Conservation (phyloP, 2,797 vertebrate species). For the Enteromius mattozi region DNA sequence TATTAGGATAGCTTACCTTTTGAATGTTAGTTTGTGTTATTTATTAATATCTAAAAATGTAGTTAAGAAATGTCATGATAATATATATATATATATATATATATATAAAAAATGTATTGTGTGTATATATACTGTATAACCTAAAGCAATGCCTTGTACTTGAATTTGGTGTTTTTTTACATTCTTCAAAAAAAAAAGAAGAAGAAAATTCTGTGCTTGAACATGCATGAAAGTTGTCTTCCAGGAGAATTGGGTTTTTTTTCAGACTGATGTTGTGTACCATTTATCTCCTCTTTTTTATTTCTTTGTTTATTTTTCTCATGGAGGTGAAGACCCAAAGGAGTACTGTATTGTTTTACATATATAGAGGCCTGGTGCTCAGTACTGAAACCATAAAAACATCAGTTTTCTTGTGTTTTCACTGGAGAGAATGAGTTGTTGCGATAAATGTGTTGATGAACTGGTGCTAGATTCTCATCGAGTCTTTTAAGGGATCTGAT, state of each 20-base stretch:
- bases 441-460: constrained; percentile 23
- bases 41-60: constrained; percentile 74
- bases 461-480: constrained; percentile 50
- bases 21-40: constrained; percentile 70
- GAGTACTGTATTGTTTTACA: constrained; percentile 43
- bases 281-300: constrained; percentile 8
- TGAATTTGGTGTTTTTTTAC: constrained; percentile 66
- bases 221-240: constrained; percentile 75
- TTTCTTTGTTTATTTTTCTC: constrained; percentile 16
- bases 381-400: constrained; percentile 33
- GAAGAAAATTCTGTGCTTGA: constrained; percentile 64
- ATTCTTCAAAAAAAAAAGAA: constrained; percentile 50
- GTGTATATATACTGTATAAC: constrained; percentile 52
- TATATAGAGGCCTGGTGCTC: constrained; percentile 43
- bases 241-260: constrained; percentile 62
- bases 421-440: constrained; percentile 33
- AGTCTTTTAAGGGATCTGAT: constrained; percentile 26
- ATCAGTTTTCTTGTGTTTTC: constrained; percentile 29
- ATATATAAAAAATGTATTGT: constrained; percentile 45
- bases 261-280: constrained; percentile 42
- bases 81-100: constrained; percentile 50
- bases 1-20: constrained; percentile 64
- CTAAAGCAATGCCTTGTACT: constrained; percentile 65
- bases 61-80: constrained; percentile 68
- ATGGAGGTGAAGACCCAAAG: constrained; percentile 26